phyloP scores from a whole-genome alignment of 2,113 vertebrate genomes.

The Prunella himalayana region DNA sequence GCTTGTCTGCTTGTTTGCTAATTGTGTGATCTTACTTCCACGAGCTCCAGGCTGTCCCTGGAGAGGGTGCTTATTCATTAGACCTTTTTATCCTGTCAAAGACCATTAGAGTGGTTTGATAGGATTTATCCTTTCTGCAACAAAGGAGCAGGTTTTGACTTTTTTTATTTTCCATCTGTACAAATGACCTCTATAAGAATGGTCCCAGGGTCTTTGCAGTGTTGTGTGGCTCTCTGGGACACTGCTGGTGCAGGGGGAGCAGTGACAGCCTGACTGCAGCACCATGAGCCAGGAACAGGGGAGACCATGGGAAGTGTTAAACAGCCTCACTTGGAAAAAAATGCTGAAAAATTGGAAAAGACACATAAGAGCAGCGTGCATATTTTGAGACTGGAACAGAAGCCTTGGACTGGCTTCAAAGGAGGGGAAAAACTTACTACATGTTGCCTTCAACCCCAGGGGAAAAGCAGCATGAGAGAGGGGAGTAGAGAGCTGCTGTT shows the following conservation, averaged over 20 bases:
- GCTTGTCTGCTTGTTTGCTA: constrained; percentile 29
- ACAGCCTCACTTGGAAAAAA: not conserved
- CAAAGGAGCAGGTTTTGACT: not conserved
- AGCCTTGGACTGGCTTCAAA: constrained; percentile 12
- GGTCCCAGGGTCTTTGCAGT: not conserved
- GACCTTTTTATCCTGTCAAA: constrained; percentile 19
- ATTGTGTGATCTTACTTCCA: constrained; percentile 9
- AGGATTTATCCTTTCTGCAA: not conserved
- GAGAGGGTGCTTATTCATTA: constrained; percentile 14
- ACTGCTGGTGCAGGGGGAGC: not conserved
- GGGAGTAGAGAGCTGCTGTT: not conserved
- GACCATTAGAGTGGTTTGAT: not conserved
- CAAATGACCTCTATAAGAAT: not conserved
- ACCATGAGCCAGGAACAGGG: not conserved
- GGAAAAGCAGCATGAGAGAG: not conserved
- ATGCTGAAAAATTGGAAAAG: not conserved
- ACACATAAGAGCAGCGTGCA: not conserved
- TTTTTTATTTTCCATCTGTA: not conserved
- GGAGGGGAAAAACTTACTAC: not conserved
- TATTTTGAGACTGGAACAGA: not conserved
- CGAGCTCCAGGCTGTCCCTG: not conserved
- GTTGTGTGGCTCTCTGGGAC: not conserved
- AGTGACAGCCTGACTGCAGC: not conserved
- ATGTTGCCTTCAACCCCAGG: not conserved
- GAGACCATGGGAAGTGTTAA: not conserved